phyloP scores from a whole-genome alignment of 2,888 invertebrate genomes.

The Ischnus inquisitorius region DNA sequence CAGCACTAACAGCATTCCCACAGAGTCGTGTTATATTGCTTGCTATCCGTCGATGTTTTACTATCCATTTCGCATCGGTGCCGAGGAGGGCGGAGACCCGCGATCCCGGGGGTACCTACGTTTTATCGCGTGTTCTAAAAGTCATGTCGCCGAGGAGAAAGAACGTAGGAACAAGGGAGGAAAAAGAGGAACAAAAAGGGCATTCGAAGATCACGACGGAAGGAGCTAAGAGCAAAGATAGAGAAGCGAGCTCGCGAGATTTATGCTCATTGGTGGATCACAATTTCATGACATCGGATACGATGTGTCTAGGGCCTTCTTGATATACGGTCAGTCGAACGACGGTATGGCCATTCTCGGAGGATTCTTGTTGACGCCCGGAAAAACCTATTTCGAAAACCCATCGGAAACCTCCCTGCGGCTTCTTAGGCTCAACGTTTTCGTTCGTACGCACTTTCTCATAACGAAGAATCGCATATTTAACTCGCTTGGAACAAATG shows the following conservation, averaged over 20 bases:
- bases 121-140: slow-evolving; percentile 34
- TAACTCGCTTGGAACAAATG: no score
- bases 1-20: background rate
- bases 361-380: no score
- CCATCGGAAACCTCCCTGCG: no score
- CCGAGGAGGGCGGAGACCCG: background rate
- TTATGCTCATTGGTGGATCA: slow-evolving; percentile 75
- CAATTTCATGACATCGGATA: slow-evolving; percentile 72
- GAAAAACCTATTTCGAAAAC: no score
- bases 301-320: slow-evolving; percentile 47
- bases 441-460: no score
- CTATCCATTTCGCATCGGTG: slow-evolving; percentile 13
- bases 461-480: no score
- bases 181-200: no score
- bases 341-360: no score
- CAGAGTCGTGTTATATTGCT: slow-evolving; percentile 1
- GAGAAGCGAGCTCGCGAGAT: slow-evolving; percentile 62
- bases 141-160: background rate
- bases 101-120: background rate
- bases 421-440: no score
- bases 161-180: background rate
- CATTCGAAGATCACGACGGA: background rate
- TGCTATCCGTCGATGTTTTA: slow-evolving; percentile 24
- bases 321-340: slow-evolving; percentile 7
- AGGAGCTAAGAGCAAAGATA: background rate